phyloP scores from a whole-genome alignment of 1,140 invertebrate genomes.

The Halyomorpha halys region DNA sequence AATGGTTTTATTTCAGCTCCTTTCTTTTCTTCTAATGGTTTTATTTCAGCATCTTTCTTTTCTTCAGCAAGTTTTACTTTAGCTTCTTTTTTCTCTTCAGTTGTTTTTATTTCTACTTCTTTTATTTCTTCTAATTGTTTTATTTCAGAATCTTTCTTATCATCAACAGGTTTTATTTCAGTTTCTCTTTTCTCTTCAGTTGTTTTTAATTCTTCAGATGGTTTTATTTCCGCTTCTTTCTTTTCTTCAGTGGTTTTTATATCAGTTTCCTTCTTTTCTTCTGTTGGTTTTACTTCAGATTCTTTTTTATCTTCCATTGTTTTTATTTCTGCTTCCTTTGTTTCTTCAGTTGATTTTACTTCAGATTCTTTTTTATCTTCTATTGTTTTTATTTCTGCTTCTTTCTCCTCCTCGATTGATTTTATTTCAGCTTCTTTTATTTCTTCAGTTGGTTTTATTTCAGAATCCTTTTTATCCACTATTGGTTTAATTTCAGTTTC shows the following conservation, averaged over 20 bases:
- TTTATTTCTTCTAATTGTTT: neutral
- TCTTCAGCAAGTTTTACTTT: neutral
- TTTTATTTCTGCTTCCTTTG: conserved; percentile 30
- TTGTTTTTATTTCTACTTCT: neutral
- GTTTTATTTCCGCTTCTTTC: neutral
- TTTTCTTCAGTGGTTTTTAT: conserved; percentile 12
- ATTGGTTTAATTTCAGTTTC: neutral
- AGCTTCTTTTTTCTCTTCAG: neutral
- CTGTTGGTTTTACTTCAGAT: conserved; percentile 34
- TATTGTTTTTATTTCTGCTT: neutral
- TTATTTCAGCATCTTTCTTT: neutral
- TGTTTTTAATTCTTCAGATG: conserved; percentile 18
- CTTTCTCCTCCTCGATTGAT: neutral
- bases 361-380: neutral
- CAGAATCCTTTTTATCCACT: no score
- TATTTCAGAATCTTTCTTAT: conserved; percentile 3
- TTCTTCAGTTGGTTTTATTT: neutral
- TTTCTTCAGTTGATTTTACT: neutral
- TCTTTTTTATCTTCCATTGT: conserved; percentile 35
- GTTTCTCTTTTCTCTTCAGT: conserved; percentile 27
- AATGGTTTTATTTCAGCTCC: conserved; percentile 7
- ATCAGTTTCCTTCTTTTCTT: conserved; percentile 32
- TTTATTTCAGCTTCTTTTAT: neutral
- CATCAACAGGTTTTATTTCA: conserved; percentile 19
- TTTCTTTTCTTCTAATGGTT: conserved; percentile 1